phyloP scores from a whole-genome alignment of 2,888 invertebrate genomes.

The Orchestes rusci region DNA sequence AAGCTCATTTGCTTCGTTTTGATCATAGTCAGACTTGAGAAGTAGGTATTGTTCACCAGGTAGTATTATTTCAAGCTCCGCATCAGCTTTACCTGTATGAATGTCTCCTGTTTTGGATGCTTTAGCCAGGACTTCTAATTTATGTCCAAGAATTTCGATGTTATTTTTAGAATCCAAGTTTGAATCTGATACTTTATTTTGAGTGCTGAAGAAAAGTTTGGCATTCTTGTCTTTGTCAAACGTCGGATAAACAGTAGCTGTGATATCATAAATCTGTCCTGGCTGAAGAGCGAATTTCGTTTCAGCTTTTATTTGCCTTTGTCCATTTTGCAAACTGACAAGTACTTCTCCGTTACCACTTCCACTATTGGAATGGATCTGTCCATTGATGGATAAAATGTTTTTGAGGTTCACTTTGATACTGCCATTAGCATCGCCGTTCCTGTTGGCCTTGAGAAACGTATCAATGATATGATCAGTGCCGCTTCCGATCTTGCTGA shows the following conservation, averaged over 20 bases:
- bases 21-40: conserved; percentile 32
- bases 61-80: conserved; percentile 47
- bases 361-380: conserved; percentile 57
- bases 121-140: conserved; percentile 45
- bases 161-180: conserved; percentile 53
- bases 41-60: conserved; percentile 47
- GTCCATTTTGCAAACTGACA: conserved; percentile 53
- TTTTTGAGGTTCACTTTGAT: conserved; percentile 57
- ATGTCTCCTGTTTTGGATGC: conserved; percentile 44
- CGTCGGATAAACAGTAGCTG: conserved; percentile 58
- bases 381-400: conserved; percentile 54
- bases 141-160: conserved; percentile 46
- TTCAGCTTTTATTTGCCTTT: conserved; percentile 55
- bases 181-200: conserved; percentile 48
- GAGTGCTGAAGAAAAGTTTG: conserved; percentile 58
- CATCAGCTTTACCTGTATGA: conserved; percentile 43
- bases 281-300: conserved; percentile 55
- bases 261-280: conserved; percentile 53
- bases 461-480: conserved; percentile 49
- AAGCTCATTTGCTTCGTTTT: conserved; percentile 29
- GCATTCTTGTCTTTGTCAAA: conserved; percentile 63
- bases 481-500: conserved; percentile 49
- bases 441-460: conserved; percentile 46
- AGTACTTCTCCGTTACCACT: conserved; percentile 56
- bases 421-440: conserved; percentile 44